phyloP scores from a whole-genome alignment of 1,140 invertebrate species.

The Ylistrum balloti region DNA sequence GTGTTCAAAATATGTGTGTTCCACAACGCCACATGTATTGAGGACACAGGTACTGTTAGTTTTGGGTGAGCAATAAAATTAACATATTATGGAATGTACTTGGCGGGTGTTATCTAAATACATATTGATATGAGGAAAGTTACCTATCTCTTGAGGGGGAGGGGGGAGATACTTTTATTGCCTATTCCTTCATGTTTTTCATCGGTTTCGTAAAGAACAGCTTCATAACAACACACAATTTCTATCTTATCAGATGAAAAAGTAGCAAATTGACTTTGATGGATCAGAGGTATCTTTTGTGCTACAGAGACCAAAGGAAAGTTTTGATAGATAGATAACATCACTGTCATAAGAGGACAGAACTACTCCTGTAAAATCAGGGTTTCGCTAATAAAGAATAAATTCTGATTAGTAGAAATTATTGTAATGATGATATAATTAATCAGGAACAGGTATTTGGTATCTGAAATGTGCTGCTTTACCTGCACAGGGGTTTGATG shows the following conservation, averaged over 20 bases:
- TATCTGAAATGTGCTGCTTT: too few relatives aligned
- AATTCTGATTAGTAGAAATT: background rate
- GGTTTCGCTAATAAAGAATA: background rate
- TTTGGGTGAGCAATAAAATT: background rate
- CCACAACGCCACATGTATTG: background rate
- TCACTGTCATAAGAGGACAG: background rate
- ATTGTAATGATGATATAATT: background rate
- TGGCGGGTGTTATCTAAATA: background rate
- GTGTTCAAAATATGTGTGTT: background rate
- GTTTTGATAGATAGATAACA: background rate
- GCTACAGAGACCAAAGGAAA: background rate
- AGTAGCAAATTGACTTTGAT: conserved; percentile 22
- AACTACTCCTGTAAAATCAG: background rate
- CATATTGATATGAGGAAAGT: background rate
- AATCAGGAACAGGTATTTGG: background rate
- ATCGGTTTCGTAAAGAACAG: background rate
- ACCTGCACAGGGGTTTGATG: too few relatives aligned
- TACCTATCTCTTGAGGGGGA: background rate
- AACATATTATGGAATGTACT: background rate
- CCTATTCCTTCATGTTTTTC: background rate
- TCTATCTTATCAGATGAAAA: background rate
- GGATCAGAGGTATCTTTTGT: background rate
- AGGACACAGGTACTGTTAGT: background rate
- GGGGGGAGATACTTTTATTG: background rate
- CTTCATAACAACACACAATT: background rate